Percentiles rank a stretch among this genome's conserved stretches.
These are phyloP conservation scores for Chromis chromis DNA, from an alignment of 2,797 vertebrate species.

Conservation along the genomic window DNA sequence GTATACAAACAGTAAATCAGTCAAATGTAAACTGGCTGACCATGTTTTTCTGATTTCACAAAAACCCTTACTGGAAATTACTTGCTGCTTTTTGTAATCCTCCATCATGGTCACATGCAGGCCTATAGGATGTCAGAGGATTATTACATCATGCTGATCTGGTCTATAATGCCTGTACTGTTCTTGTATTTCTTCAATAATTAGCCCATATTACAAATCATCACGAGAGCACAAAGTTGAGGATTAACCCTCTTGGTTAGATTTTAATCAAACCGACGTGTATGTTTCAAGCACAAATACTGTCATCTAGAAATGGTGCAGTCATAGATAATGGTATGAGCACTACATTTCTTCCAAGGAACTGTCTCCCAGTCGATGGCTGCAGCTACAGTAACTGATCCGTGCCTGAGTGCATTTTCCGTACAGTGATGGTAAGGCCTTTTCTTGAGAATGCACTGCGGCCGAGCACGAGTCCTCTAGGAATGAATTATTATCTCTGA, in stretches of 20 bases:
- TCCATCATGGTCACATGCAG: conserved; percentile 37
- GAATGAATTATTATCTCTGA: conserved; percentile 56
- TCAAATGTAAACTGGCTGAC: neutral
- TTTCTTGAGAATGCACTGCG: conserved; percentile 66
- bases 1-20: too few species aligned
- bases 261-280: conserved; percentile 21
- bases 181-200: conserved; percentile 23
- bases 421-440: conserved; percentile 56
- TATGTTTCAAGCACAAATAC: conserved; percentile 18
- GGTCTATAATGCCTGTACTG: conserved; percentile 29
- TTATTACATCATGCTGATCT: conserved; percentile 41
- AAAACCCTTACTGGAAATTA: conserved; percentile 36
- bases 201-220: conserved; percentile 1
- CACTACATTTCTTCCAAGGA: conserved; percentile 64
- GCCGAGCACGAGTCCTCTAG: conserved; percentile 37
- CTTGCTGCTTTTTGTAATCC: conserved; percentile 44
- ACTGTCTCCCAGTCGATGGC: conserved; percentile 42
- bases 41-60: conserved; percentile 5
- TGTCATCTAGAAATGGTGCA: conserved; percentile 37
- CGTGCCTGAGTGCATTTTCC: conserved; percentile 73
- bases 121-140: conserved; percentile 26
- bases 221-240: conserved; percentile 4
- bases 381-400: conserved; percentile 71
- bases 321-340: conserved; percentile 58
- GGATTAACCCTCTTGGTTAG: neutral